phyloP scores from a whole-genome alignment of 1,140 invertebrate species.

The Hyles euphorbiae region DNA sequence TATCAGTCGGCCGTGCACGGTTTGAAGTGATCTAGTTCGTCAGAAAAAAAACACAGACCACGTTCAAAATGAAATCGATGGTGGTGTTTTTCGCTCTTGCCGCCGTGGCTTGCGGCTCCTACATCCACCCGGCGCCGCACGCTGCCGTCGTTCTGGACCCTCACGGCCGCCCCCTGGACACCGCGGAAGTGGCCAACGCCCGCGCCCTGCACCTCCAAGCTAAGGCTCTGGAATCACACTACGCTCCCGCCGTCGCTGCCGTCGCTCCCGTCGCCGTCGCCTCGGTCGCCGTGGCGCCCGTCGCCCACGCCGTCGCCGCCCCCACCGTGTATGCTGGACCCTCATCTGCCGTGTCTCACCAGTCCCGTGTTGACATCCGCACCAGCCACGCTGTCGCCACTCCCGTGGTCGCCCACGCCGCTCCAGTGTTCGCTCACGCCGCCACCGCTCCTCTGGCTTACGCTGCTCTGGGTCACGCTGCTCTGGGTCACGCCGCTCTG shows the following conservation, averaged over 20 bases:
- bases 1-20: slow-evolving; percentile 58
- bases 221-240: slow-evolving; percentile 44
- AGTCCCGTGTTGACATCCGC: slow-evolving; percentile 32
- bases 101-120: slow-evolving; percentile 43
- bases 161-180: slow-evolving; percentile 57
- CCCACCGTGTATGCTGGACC: slow-evolving; percentile 28
- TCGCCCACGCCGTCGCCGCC: slow-evolving; percentile 42
- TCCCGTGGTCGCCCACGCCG: slow-evolving; percentile 25
- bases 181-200: slow-evolving; percentile 59
- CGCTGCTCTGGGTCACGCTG: slow-evolving; percentile 32
- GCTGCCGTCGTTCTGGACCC: slow-evolving; percentile 57
- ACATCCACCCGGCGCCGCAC: slow-evolving; percentile 50
- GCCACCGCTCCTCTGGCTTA: slow-evolving; percentile 20
- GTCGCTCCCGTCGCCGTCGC: slow-evolving; percentile 27
- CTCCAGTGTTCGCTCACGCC: slow-evolving; percentile 6
- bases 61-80: slow-evolving; percentile 72
- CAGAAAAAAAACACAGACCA: slow-evolving; percentile 54
- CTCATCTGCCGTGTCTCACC: slow-evolving; percentile 41
- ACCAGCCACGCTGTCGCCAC: slow-evolving; percentile 30
- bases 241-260: slow-evolving; percentile 29
- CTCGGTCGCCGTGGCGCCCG: slow-evolving; percentile 27
- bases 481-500: slow-evolving; percentile 17
- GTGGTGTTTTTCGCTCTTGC: slow-evolving; percentile 72
- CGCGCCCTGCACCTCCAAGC: slow-evolving; percentile 54
- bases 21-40: slow-evolving; percentile 57